Evolutionary conservation across 2,113 vertebrate species (phyloP).

Genomic region (Chunga burmeisteri): DNA sequence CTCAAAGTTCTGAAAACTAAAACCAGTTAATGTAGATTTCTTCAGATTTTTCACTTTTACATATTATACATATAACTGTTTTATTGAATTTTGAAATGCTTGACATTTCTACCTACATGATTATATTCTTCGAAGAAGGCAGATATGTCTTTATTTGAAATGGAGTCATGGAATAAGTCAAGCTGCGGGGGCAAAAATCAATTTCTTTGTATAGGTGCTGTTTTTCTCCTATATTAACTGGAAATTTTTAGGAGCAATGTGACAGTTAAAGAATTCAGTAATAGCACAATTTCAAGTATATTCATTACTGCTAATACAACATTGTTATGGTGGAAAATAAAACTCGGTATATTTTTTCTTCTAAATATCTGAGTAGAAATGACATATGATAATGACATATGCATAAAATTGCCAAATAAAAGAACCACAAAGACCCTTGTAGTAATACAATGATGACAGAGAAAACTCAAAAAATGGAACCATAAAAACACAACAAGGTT

Average conservation of each 20-base stretch:
- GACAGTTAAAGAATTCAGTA: neutral
- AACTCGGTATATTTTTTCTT: neutral
- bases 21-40: neutral
- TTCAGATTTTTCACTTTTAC: neutral
- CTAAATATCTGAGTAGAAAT: neutral
- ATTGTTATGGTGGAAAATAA: neutral
- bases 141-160: neutral
- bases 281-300: neutral
- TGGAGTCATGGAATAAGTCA: neutral
- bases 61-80: neutral
- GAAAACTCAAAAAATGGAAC: neutral
- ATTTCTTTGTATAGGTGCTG: neutral
- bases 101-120: neutral
- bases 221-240: neutral
- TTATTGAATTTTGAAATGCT: neutral
- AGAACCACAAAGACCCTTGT: neutral
- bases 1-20: neutral
- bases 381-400: neutral
- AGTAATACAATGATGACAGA: neutral
- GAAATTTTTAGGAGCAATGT: neutral
- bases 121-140: neutral
- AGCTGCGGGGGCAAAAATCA: rapidly evolving
- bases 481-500: rapidly evolving
- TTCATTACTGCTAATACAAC: neutral
- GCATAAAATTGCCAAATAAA: neutral